Evolutionary conservation across 2,797 vertebrate species (phyloP).

Genomic region (Poeciliopsis infans): DNA sequence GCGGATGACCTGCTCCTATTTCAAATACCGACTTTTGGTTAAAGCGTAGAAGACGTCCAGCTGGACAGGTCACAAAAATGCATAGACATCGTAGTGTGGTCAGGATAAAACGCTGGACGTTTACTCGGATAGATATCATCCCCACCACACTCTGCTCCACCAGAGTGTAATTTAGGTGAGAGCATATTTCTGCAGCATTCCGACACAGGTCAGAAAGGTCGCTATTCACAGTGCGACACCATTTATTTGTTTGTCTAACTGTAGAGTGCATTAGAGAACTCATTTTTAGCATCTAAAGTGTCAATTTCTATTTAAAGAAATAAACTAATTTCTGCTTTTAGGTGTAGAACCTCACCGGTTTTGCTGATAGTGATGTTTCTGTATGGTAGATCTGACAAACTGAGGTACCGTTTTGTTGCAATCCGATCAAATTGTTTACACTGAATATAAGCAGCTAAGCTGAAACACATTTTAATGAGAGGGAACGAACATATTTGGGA

Average conservation of each 20-base stretch:
- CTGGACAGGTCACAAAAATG: conserved; percentile 53
- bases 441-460: neutral
- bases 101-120: conserved; percentile 28
- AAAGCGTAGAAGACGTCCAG: conserved; percentile 46
- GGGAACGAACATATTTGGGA: neutral
- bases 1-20: conserved; percentile 52
- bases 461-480: neutral
- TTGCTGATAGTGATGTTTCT: neutral
- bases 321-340: neutral
- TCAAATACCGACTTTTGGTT: conserved; percentile 62
- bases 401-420: neutral
- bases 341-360: neutral
- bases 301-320: neutral
- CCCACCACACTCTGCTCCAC: neutral
- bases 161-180: neutral
- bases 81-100: conserved; percentile 28
- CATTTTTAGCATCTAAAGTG: neutral
- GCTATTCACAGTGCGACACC: neutral
- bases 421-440: neutral
- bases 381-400: neutral
- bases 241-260: neutral
- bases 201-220: neutral
- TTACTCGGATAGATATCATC: neutral
- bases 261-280: neutral
- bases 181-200: neutral